phyloP scores from a whole-genome alignment of 2,888 invertebrate genomes.

The Biston betularia region DNA sequence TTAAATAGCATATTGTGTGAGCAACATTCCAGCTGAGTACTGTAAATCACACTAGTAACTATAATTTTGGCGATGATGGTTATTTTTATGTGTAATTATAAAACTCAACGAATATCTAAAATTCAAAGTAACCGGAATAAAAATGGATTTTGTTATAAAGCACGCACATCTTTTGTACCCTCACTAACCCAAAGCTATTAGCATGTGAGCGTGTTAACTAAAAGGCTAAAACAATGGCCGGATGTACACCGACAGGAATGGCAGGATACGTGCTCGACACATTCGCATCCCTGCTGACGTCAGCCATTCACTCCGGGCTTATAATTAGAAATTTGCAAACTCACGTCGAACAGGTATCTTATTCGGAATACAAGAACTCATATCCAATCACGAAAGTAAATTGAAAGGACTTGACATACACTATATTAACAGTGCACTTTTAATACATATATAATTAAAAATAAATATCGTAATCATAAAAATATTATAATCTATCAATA shows the following conservation, averaged over 20 bases:
- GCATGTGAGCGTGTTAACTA: slow-evolving; percentile 59
- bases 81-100: no score
- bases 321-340: slow-evolving; percentile 52
- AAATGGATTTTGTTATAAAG: slow-evolving; percentile 30
- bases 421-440: no score
- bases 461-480: background rate
- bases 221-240: slow-evolving; percentile 70
- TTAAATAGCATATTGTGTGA: no score
- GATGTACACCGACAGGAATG: slow-evolving; percentile 57
- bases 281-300: slow-evolving; percentile 70
- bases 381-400: background rate
- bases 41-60: no score
- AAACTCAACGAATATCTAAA: background rate
- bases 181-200: slow-evolving; percentile 57
- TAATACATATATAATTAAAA: no score
- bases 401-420: background rate
- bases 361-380: slow-evolving; percentile 4
- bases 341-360: slow-evolving; percentile 10
- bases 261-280: slow-evolving; percentile 72
- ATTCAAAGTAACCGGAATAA: slow-evolving; percentile 19
- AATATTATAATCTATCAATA: no score
- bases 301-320: slow-evolving; percentile 57
- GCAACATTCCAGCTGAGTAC: no score
- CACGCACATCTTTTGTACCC: slow-evolving; percentile 46
- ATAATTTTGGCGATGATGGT: no score